Conservation (phyloP, 2,113 vertebrate species). For the Chinchilla lanigera region DNA sequence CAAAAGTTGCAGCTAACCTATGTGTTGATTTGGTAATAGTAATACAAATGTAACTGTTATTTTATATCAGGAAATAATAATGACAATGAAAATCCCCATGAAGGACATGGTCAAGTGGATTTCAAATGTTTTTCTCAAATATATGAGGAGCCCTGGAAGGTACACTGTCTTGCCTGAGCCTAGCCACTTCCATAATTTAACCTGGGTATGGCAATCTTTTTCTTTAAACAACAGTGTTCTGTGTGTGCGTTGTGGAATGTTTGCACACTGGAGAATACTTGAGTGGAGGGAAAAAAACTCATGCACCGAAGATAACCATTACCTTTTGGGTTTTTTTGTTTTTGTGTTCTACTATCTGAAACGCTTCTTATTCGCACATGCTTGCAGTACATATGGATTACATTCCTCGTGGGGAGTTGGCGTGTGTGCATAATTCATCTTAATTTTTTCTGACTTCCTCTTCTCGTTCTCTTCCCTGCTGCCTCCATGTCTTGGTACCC, state of each 20-base stretch:
- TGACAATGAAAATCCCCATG: neutral
- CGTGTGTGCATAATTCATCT: neutral
- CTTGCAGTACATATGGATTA: neutral
- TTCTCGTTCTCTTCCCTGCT: neutral
- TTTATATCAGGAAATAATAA: conserved; percentile 39
- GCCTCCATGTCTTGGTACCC: neutral
- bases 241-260: neutral
- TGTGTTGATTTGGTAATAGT: neutral
- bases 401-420: neutral
- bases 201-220: neutral
- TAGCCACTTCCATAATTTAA: neutral
- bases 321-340: neutral
- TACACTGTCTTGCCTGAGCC: neutral
- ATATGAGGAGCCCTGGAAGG: neutral
- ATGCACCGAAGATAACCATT: neutral
- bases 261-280: conserved; percentile 25
- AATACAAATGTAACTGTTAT: neutral
- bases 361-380: neutral
- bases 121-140: neutral
- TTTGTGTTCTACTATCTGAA: neutral
- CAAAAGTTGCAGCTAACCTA: conserved; percentile 9
- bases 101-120: neutral
- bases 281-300: neutral
- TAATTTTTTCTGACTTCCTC: neutral
- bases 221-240: neutral